These are phyloP conservation scores for Meloidogyne hapla DNA, from an alignment of 1,140 invertebrate species.

Conservation along the genomic window DNA sequence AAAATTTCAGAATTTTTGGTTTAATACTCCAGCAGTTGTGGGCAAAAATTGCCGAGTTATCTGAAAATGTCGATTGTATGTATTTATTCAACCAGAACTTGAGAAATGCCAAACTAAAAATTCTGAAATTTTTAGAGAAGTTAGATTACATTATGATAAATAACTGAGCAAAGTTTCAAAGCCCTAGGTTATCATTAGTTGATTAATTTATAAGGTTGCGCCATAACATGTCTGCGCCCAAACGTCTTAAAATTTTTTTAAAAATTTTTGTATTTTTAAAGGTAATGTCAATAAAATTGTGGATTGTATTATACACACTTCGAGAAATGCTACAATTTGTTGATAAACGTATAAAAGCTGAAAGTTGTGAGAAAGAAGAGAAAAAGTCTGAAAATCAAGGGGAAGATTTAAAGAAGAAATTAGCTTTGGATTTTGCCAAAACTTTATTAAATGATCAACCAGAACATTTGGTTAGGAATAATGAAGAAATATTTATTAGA, in stretches of 20 bases:
- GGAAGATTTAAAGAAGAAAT: conserved; percentile 19
- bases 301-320: conserved; percentile 53
- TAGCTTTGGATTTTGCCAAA: conserved; percentile 30
- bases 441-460: conserved; percentile 32
- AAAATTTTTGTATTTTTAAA: conserved; percentile 38
- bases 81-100: not conserved
- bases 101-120: not conserved
- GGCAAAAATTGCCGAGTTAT: too few species aligned
- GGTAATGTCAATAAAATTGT: conserved; percentile 61
- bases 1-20: too few species aligned
- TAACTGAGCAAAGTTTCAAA: too few species aligned
- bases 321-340: conserved; percentile 56
- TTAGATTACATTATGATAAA: too few species aligned
- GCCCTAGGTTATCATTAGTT: too few species aligned
- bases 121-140: too few species aligned
- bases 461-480: conserved; percentile 27
- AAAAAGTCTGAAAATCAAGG: conserved; percentile 16
- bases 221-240: too few species aligned
- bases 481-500: conserved; percentile 49
- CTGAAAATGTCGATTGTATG: too few species aligned
- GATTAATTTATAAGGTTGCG: too few species aligned
- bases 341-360: conserved; percentile 29
- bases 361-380: conserved; percentile 5
- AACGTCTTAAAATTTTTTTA: too few species aligned
- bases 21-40: too few species aligned